phyloP scores from a whole-genome alignment of 2,797 vertebrate genomes.

The Antrozous pallidus region DNA sequence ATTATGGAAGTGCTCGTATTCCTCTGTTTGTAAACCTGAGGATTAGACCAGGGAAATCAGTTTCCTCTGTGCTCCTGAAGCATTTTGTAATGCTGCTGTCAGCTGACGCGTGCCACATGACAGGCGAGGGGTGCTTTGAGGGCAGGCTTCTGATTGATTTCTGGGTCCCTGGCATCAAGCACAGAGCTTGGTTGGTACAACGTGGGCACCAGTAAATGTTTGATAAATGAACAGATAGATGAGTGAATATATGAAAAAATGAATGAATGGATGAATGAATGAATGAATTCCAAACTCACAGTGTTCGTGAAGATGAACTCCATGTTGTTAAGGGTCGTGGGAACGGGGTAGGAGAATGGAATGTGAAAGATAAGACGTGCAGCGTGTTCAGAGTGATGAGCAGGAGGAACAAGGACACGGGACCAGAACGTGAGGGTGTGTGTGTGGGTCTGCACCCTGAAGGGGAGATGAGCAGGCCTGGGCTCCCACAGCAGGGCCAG shows the following conservation, averaged over 20 bases:
- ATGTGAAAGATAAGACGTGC: constrained; percentile 32
- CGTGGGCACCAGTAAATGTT: background rate
- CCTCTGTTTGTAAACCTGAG: background rate
- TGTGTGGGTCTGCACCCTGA: no score
- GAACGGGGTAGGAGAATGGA: background rate
- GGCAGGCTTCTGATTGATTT: background rate
- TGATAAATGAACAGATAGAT: background rate
- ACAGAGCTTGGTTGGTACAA: background rate
- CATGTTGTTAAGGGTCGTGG: background rate
- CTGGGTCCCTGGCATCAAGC: background rate
- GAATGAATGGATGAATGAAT: background rate
- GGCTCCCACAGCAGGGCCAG: background rate
- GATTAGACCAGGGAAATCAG: background rate
- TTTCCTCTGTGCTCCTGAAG: background rate
- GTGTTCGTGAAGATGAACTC: background rate
- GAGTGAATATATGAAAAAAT: background rate
- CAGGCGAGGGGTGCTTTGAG: background rate
- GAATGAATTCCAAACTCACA: background rate
- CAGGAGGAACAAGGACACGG: background rate
- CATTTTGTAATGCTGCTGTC: background rate
- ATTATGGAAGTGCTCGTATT: background rate
- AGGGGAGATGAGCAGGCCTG: background rate
- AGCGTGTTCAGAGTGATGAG: background rate
- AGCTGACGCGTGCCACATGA: no score
- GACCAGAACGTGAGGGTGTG: background rate